Base-by-base conservation (phyloP, 2,888 invertebrate species). In the Ditylenchus weischeri region DNA sequence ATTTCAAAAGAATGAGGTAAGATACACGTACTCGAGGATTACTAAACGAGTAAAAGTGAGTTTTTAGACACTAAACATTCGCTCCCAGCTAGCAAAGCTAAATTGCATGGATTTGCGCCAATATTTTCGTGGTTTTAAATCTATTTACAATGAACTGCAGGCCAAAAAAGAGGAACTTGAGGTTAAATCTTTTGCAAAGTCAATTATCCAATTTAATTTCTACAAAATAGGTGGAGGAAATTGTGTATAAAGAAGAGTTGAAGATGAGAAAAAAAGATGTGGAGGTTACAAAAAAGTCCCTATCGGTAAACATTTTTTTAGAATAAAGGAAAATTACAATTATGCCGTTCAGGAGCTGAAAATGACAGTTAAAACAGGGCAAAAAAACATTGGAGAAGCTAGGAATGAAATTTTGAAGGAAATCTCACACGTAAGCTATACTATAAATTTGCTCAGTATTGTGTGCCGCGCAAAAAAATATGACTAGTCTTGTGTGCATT, bases 91-190 rank as follows among this genome's bases (percentile, higher is more conserved):
- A 21, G 74, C 73, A 29, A 54, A 57, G 7, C 47, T 73, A 10
- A 69, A 75, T 49, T 57, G 65, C 50, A 59, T 62, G 19, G 64
- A 75, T 62, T 62, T 69, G 11, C 23, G 38, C 21, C 62, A 71
- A 21, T 73, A 74, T 51, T 73, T 73, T 48, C 29, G 47, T 5
- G 73, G 75, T n/a, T 48, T 73, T 11, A 43, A 66, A 21, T 54
- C 50, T 49, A 57, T 73, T 49, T 66, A 62, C 35, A 23, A 62
- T 21, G 73, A 75, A 35, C 59, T 73, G 64, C 47, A 67, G 23
- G 64, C 69, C 15, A 60, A 69, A 48, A 74, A 57, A 13, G 23
- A 57, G 38, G 65, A 57, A 35, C 62, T 73, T 21, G 75, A 74
- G 58, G 72, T 71, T 13, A 18, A 47, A 10, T 43, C n/a, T 11